phyloP scores from a whole-genome alignment of 2,113 vertebrate species.

The Callithrix jacchus region DNA sequence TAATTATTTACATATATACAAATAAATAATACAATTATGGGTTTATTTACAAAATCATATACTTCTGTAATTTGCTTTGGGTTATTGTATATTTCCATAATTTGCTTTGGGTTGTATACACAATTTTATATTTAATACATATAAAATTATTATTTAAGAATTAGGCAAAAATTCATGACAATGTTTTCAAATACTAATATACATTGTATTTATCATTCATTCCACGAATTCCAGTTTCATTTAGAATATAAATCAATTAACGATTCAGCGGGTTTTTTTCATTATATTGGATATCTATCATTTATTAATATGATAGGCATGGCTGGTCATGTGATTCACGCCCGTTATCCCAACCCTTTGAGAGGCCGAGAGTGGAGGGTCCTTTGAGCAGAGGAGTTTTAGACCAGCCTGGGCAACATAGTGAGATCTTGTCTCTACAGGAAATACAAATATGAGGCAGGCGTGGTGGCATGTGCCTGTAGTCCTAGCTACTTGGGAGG shows the following conservation, averaged over 20 bases:
- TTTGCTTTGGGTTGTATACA: not conserved
- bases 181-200: not conserved
- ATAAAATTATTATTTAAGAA: not conserved
- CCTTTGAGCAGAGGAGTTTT: no score
- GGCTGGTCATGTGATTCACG: no score
- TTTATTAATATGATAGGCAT: not conserved
- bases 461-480: no score
- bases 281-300: not conserved
- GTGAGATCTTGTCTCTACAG: no score
- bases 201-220: not conserved
- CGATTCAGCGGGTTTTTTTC: not conserved
- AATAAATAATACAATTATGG: no score
- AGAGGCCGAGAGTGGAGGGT: no score
- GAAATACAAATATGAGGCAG: no score
- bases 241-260: not conserved
- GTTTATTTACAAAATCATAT: not conserved
- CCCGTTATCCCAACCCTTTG: no score
- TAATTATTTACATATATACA: not conserved
- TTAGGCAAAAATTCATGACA: not conserved
- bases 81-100: not conserved
- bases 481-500: no score
- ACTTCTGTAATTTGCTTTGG: not conserved
- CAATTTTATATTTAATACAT: not conserved
- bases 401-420: no score
- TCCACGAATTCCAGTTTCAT: not conserved